Evolutionary conservation across 2,797 vertebrate species (phyloP), one percentile per base, ranked within the genome.

Genomic region (Sebastes goodei): DNA sequence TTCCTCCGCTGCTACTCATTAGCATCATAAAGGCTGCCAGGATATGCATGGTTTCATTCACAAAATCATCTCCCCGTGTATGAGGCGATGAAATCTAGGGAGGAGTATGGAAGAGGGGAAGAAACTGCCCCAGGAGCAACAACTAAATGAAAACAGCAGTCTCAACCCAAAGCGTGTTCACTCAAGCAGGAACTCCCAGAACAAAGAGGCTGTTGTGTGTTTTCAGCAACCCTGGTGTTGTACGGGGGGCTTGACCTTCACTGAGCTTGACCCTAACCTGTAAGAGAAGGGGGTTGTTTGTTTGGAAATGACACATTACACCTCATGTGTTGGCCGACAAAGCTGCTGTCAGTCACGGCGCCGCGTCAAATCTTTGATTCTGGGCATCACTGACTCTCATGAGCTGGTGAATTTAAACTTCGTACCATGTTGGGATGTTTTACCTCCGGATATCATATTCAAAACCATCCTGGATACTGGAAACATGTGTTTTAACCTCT

Each of bases 1-100:
- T 96, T 86, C 85, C 80, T 96, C 87, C 88, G 71, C 27, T 4
- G 85, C 0, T 82, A 81, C 84, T 95, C 92, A 97, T 98, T 97
- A 96, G 94, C 96, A 97, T 97, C 95, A 97, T 95, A 97, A 97
- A 97, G 94, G 94, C 96, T 35, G 84, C 85, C 94, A 94, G 95
- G 95, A 95, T 95, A 93, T 90, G 96, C 96, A 96, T 96, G 96
- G 96, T 96, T 97, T 97, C 95, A 96, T 96, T 97, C 96, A 96
- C 95, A 97, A 97, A 96, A 96, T 96, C 95, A 96, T 97, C 96
- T 96, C 95, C 95, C 94, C 91, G 95, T 92, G 95, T 95, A 95
- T 93, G 94, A 52, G 94, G 94, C 94, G 94, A 96, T 96, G 95
- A 96, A 95, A 96, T 96, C 96, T 96, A 95, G 82, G 83, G 82